phyloP scores from a whole-genome alignment of 2,888 invertebrate species.

The Rhagonycha fulva region DNA sequence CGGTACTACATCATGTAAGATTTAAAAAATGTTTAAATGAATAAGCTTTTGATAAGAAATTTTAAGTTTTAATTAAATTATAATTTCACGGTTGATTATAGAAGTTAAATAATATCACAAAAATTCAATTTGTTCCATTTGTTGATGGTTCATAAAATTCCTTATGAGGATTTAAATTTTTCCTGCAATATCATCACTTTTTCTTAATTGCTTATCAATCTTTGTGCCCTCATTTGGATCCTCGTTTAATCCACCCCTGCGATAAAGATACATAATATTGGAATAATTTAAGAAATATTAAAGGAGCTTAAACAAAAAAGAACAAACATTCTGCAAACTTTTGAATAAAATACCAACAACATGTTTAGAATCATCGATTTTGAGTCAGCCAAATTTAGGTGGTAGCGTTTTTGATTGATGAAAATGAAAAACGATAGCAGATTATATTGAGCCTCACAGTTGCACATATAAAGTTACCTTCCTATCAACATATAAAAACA shows the following conservation, averaged over 20 bases:
- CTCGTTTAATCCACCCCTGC: background rate
- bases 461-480: background rate
- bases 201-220: background rate
- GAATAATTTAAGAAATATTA: background rate
- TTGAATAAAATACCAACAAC: background rate
- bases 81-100: too few relatives aligned
- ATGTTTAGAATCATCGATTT: background rate
- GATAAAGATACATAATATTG: background rate
- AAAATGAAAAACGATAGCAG: background rate
- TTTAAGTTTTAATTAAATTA: too few relatives aligned
- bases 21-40: too few relatives aligned
- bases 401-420: background rate
- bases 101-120: too few relatives aligned
- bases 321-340: conserved; percentile 22
- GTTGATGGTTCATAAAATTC: too few relatives aligned
- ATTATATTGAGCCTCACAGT: background rate
- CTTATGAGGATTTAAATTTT: background rate
- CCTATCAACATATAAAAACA: conserved; percentile 28
- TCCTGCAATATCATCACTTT: background rate
- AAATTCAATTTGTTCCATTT: too few relatives aligned
- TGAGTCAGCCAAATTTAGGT: background rate
- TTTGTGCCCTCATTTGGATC: background rate
- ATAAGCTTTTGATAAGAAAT: too few relatives aligned
- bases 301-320: background rate
- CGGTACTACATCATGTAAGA: too few relatives aligned